A percentile compares a stretch with the other conserved stretches of the same genome.
Conservation (phyloP, 2,888 invertebrate genomes). For the Mycalesis mineus region DNA sequence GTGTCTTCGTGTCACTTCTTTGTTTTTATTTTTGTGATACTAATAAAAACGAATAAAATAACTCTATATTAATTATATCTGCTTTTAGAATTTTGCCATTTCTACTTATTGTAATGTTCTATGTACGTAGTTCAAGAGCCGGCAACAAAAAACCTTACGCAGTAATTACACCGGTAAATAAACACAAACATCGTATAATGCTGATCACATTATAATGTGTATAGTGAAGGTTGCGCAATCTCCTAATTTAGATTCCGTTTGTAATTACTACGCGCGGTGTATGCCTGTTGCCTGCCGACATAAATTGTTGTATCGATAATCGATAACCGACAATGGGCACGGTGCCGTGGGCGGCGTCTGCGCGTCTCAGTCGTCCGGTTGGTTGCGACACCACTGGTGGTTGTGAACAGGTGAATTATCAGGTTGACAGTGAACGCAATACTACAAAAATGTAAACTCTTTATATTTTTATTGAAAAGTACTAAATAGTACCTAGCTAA, state of each 20-base stretch:
- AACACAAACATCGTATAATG: conserved; percentile 10
- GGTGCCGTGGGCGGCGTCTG: conserved; percentile 19
- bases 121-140: not conserved
- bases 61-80: too few relatives aligned
- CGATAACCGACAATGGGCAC: conserved; percentile 15
- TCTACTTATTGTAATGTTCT: too few relatives aligned
- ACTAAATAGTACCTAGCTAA: too few relatives aligned
- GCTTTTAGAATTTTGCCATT: too few relatives aligned
- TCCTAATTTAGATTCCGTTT: conserved; percentile 21
- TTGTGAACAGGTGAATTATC: too few relatives aligned
- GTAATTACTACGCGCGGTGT: conserved; percentile 13
- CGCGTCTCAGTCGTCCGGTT: not conserved
- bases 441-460: too few relatives aligned
- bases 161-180: conserved; percentile 5
- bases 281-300: conserved; percentile 9
- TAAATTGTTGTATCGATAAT: conserved; percentile 24
- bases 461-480: too few relatives aligned
- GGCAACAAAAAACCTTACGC: not conserved
- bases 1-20: too few relatives aligned
- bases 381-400: not conserved
- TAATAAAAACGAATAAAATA: too few relatives aligned
- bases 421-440: too few relatives aligned
- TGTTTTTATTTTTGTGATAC: too few relatives aligned
- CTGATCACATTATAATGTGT: conserved; percentile 10
- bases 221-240: conserved; percentile 22